Evolutionary conservation across 1,140 invertebrate genomes (phyloP).

Genomic region (Drosophila nigromelanica): DNA sequence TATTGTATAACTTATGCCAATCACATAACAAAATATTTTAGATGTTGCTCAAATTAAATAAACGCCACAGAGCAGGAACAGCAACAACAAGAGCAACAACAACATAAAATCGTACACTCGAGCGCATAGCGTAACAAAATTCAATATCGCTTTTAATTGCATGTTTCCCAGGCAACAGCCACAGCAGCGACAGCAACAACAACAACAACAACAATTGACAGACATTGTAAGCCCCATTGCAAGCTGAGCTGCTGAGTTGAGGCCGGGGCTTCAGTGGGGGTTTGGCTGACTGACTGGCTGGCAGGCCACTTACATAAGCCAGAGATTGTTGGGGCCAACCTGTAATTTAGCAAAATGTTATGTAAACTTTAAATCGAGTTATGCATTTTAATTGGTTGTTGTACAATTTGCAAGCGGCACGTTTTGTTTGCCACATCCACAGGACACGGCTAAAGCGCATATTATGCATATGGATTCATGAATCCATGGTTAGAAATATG

Average conservation of each 20-base stretch:
- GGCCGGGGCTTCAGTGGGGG: slow-evolving; percentile 16
- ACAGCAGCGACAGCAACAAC: slow-evolving; percentile 41
- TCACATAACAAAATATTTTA: slow-evolving; percentile 78
- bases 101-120: slow-evolving; percentile 66
- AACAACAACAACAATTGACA: slow-evolving; percentile 53
- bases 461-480: slow-evolving; percentile 57
- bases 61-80: slow-evolving; percentile 60
- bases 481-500: slow-evolving; percentile 50
- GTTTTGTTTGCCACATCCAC: slow-evolving; percentile 77
- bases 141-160: slow-evolving; percentile 82
- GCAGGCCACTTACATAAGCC: slow-evolving; percentile 75
- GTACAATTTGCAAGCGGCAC: slow-evolving; percentile 80
- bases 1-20: slow-evolving; percentile 75
- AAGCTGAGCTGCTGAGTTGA: slow-evolving; percentile 66
- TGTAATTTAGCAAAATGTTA: slow-evolving; percentile 81
- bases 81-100: slow-evolving; percentile 16
- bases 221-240: slow-evolving; percentile 78
- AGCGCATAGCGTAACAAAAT: slow-evolving; percentile 79
- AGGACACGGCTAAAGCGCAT: slow-evolving; percentile 46
- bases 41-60: slow-evolving; percentile 74
- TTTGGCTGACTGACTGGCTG: slow-evolving; percentile 19
- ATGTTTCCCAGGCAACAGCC: slow-evolving; percentile 75
- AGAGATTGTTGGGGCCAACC: slow-evolving; percentile 57
- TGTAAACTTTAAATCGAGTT: slow-evolving; percentile 81
- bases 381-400: slow-evolving; percentile 82